Percentiles rank a stretch among this genome's conserved stretches.
phyloP scores from a whole-genome alignment of 2,113 vertebrate genomes.

The Campylomormyrus numenius region DNA sequence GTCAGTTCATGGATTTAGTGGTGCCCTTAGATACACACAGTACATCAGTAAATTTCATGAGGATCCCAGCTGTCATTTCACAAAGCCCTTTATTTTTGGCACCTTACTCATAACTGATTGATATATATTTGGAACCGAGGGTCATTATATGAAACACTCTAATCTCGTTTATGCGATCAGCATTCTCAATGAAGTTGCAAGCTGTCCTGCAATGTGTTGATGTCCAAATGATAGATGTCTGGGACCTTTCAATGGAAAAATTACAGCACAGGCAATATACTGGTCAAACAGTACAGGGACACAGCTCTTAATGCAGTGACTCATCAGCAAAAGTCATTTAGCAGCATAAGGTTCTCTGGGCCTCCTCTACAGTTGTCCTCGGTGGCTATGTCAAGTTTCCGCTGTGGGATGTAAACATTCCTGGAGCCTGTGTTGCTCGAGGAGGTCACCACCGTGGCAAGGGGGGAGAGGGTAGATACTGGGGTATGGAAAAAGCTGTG shows the following conservation, averaged over 20 bases:
- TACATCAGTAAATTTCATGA: not conserved
- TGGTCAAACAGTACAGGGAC: not conserved
- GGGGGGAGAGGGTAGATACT: conserved; percentile 45
- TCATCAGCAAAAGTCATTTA: conserved; percentile 21
- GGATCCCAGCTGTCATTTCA: not conserved
- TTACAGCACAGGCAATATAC: not conserved
- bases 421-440: conserved; percentile 42
- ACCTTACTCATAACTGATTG: not conserved
- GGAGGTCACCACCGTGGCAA: conserved; percentile 48
- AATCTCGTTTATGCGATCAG: conserved; percentile 2
- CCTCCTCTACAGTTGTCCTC: conserved; percentile 56
- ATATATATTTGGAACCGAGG: conserved; percentile 24
- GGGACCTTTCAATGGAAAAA: not conserved
- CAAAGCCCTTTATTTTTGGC: not conserved
- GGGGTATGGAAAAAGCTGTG: conserved; percentile 83
- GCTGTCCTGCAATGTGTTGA: not conserved
- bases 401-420: conserved; percentile 69
- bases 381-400: conserved; percentile 74
- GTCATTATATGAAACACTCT: conserved; percentile 5
- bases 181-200: not conserved
- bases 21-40: not conserved
- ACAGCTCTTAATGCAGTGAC: not conserved
- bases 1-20: not conserved
- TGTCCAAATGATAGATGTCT: not conserved
- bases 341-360: conserved; percentile 21